phyloP scores from a whole-genome alignment of 2,113 vertebrate species.

The Nibea coibor region DNA sequence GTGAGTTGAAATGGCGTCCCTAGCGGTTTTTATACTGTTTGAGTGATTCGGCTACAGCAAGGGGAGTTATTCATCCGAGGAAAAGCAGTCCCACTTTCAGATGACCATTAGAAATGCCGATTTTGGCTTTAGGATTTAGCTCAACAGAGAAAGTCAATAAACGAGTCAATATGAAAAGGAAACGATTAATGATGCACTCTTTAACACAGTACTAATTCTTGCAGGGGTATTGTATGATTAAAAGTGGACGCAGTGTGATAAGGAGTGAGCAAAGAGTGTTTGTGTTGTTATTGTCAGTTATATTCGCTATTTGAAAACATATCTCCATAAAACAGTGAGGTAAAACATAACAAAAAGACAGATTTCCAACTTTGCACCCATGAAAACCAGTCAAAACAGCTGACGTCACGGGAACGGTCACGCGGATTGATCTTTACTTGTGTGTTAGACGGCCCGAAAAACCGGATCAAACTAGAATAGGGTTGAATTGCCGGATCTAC shows the following conservation, averaged over 20 bases:
- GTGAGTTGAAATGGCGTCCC: not conserved
- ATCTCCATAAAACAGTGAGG: not conserved
- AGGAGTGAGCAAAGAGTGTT: not conserved
- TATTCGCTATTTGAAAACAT: too few relatives aligned
- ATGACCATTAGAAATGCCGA: not conserved
- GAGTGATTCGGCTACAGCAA: not conserved
- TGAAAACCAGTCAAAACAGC: slow-evolving; percentile 20
- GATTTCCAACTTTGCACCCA: not conserved
- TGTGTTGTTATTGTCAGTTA: not conserved
- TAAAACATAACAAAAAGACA: not conserved
- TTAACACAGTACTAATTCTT: fast-evolving
- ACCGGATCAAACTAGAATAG: slow-evolving; percentile 80
- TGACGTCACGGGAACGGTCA: slow-evolving; percentile 71
- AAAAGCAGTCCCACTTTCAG: slow-evolving; percentile 53
- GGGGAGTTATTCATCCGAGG: slow-evolving; percentile 60
- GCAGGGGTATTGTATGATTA: not conserved
- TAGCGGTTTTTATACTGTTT: slow-evolving; percentile 42
- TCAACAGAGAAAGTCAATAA: not conserved
- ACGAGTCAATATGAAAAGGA: fast-evolving
- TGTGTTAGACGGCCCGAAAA: slow-evolving; percentile 41
- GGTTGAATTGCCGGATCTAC: slow-evolving; percentile 64
- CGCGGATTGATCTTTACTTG: slow-evolving; percentile 68
- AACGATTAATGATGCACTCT: not conserved
- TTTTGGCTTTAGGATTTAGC: fast-evolving
- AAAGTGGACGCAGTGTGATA: not conserved